These are phyloP conservation scores for Thamnaconus septentrionalis DNA, from an alignment of 2,113 vertebrate genomes.

Conservation along the genomic window DNA sequence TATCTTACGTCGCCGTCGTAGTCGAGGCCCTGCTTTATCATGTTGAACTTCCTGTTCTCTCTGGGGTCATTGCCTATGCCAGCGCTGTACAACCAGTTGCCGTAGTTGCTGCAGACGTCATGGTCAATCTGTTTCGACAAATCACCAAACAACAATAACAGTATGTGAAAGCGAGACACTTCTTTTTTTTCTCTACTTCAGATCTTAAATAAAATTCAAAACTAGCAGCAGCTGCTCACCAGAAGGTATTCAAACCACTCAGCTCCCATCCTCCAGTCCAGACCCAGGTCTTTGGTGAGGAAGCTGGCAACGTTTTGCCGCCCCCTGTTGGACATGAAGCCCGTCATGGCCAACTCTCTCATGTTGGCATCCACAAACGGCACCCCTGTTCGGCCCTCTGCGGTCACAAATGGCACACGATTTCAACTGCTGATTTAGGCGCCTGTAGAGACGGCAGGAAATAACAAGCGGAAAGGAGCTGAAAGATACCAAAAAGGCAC, in stretches of 20 bases:
- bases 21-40: slow-evolving; percentile 84
- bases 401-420: neutral
- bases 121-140: slow-evolving; percentile 74
- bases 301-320: slow-evolving; percentile 84
- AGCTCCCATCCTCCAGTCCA: slow-evolving; percentile 86
- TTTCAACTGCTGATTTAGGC: neutral
- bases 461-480: neutral
- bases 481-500: neutral
- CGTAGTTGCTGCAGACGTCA: slow-evolving; percentile 82
- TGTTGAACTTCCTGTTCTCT: slow-evolving; percentile 84
- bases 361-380: slow-evolving; percentile 87
- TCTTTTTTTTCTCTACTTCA: neutral
- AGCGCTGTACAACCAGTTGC: slow-evolving; percentile 84
- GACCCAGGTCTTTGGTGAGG: slow-evolving; percentile 82
- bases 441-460: neutral
- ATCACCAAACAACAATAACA: neutral
- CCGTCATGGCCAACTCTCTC: slow-evolving; percentile 78
- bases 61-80: slow-evolving; percentile 83
- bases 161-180: no score
- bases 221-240: slow-evolving; percentile 55
- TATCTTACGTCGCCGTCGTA: slow-evolving; percentile 75
- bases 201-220: neutral
- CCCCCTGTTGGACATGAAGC: slow-evolving; percentile 86
- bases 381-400: slow-evolving; percentile 82
- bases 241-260: slow-evolving; percentile 84